Base-by-base conservation (phyloP, 2,888 invertebrate genomes). In the Hesperia comma region DNA sequence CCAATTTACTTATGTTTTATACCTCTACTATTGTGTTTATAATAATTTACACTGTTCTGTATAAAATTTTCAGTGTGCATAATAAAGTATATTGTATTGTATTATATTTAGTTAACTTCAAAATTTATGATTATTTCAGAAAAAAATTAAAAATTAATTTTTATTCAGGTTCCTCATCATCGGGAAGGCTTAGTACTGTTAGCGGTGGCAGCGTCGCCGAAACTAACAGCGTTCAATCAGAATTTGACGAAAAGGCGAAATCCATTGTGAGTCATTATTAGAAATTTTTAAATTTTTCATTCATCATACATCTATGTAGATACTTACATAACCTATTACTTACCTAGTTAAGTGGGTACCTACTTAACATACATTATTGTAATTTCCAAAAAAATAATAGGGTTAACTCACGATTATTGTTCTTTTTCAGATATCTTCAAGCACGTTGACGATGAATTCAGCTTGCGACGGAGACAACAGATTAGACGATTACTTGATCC, bases 141-240 rank as follows among this genome's bases (percentile, higher is more conserved):
- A 14, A 33, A 41, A n/a, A 21, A 54, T 37, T 10, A 26, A 26
- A 26, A 26, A 26, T 37, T 41, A 21, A 1, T 43, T 32, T 61
- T 67, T 56, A 66, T 51, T 19, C 69, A 95, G 95, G 95, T 82
- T 96, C 96, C 0, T 97, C 97, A 0, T 97, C 97, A 0, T 97
- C 97, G 0, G 97, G 97, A 0, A 94, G 97, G 12, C 94, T 97
- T 82, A 97, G 97, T 77, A 97, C 96, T 2, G 96, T 96, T 10
- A 97, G 97, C 75, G 96, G 96, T 3, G 95, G 95, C 40, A 97
- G 97, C 76, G 93, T 96, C 0, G 96, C 96, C 0, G 97, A 97
- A 77, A 89, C 92, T 2, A 97, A 96, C 78, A 97, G 97, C 64
- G 96, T 97, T 0, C 97, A 97, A 79, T 97, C 97, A 0, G 97